Evolutionary conservation across 1,140 invertebrate genomes (phyloP), one percentile per base, ranked within the genome.

Genomic region (Lasioglossum baleicum): DNA sequence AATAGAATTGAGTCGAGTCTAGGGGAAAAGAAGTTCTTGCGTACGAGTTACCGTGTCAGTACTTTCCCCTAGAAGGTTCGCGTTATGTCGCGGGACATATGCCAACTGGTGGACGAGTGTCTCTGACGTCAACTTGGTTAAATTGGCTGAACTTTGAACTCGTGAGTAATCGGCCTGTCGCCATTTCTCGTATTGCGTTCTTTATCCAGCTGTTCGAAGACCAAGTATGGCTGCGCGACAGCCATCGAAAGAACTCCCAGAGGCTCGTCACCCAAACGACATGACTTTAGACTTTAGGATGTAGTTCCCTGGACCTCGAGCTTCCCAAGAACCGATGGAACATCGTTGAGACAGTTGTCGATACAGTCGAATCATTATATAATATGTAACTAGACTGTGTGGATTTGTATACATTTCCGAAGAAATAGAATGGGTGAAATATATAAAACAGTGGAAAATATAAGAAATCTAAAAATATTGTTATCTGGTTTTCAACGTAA

Each of bases 101-200:
- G 71, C 60, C 63, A 78, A 81, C 65, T 69, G 71, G 70, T 75
- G 77, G 67, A 83, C 80, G 82, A 82, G 83, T 82, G 76, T 70
- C 67, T 74, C 80, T 87, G 81, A 89, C 84, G 86, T 90, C 87
- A 86, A 82, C 82, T 72, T 63, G 56, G 81, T 83, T 88, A 84
- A 90, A 88, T 89, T 90, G 88, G 78, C 80, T 88, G 89, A 90
- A 90, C 90, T 90, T 89, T 85, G 85, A 89, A 85, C 86, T 69
- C 66, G 72, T 74, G 82, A 88, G 82, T 86, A 88, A 90, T 90
- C 88, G 87, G 77, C 73, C 81, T 89, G 86, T 86, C 88, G 75
- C 60, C 74, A 61, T 69, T 76, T 58, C 70, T 73, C 70, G 35
- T 22, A 40, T 61, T 70, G 67, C 80, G 48, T 56, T 78, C 76